Conservation (phyloP, 2,888 invertebrate species). For the Clepsis dumicolana region DNA sequence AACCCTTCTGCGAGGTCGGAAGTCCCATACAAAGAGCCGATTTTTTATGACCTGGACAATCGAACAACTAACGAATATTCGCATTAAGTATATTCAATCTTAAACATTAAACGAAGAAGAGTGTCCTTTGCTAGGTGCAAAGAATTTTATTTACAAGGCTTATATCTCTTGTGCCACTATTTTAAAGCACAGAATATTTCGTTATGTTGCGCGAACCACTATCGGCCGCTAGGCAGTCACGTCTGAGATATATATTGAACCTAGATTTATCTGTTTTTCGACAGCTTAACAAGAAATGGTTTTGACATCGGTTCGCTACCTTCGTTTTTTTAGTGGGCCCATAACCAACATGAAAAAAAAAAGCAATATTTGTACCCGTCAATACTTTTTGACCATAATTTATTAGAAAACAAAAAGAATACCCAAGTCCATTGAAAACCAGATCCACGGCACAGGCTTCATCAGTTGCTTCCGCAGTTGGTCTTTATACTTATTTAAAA, state of each 20-base stretch:
- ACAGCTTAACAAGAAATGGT: constrained; percentile 1
- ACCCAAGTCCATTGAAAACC: no score
- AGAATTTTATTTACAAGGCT: neutral
- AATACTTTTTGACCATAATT: no score
- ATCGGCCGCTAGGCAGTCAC: constrained; percentile 30
- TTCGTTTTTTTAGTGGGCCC: neutral
- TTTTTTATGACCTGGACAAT: no score
- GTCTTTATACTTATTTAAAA: no score
- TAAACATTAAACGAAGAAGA: neutral
- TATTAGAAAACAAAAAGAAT: no score
- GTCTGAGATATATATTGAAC: constrained; percentile 27
- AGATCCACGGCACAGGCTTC: no score
- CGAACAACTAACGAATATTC: neutral
- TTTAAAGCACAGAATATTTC: constrained; percentile 15
- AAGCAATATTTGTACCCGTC: neutral
- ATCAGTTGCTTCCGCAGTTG: no score
- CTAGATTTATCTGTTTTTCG: constrained; percentile 24
- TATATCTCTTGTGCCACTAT: neutral
- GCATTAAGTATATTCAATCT: neutral
- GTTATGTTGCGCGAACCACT: constrained; percentile 36
- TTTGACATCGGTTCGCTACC: constrained; percentile 1
- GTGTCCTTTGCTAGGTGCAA: neutral
- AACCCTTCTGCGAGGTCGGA: no score
- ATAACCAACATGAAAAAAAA: neutral
- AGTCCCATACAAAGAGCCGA: no score